Evolutionary conservation across 2,888 invertebrate species (phyloP), one percentile per base, ranked within the genome.

Genomic region (Notocelia uddmanniana): DNA sequence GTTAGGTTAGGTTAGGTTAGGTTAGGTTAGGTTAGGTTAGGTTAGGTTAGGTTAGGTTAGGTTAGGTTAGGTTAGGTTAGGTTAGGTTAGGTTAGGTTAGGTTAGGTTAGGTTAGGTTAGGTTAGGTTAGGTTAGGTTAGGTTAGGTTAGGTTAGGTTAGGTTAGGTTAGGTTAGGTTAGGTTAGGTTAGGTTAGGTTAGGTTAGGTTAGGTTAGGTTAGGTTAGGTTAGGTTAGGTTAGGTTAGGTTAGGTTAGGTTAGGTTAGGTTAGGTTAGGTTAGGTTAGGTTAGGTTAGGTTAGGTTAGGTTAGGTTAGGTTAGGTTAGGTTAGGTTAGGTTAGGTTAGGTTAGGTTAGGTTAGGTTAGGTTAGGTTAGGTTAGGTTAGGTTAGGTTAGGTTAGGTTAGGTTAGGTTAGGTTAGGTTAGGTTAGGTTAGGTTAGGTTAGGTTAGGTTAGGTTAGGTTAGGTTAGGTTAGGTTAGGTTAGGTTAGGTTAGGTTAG

Each of bases 201-300:
- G 26, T 26, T 26, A 26, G 26, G 26, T 52, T 70, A 58, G 52
- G 64, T 58, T 64, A 70, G 58, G 59, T 67, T 55, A 60, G 64
- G 60, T 67, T 60, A 54, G 60, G 60, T 58, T 72, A 50, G 67
- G 80, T 64, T 81, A 80, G 55, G 81, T 64, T 18, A 77, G 68
- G 69, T 68, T 26, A 26, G 26, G 26, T 26, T 26, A 26, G 26
- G 26, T 34, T 63, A 73, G 74, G 69, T 73, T 73, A 73, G 73
- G 73, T 73, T 73, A 73, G 73, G 73, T 69, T 69, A 69, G 69
- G 73, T 73, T 69, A 73, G 68, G 66, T 73, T 73, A 69, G 62
- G 62, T 67, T 62, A 68, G 67, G 62, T 72, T 57, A 72, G 57
- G 57, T 68, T 62, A 67, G 68, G 68, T 72, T 68, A 72, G 67